phyloP scores from a whole-genome alignment of 2,888 invertebrate genomes.

The Cerastis leucographa region DNA sequence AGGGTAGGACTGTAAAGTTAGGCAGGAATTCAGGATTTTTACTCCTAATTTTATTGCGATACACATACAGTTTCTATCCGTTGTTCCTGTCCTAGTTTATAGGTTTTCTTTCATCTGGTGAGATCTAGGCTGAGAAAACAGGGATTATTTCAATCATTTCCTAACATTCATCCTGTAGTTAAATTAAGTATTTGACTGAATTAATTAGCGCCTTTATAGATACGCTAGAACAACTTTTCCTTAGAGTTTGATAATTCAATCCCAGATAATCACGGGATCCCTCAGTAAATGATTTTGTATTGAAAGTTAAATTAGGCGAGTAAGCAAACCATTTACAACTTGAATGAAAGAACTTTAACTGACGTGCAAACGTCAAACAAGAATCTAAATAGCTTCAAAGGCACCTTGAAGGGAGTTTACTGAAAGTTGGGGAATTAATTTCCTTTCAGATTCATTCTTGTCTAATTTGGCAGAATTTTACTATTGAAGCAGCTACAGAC shows the following conservation, averaged over 20 bases:
- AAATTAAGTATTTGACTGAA: conserved; percentile 5
- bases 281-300: conserved; percentile 55
- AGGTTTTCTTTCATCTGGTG: not conserved
- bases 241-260: conserved; percentile 38
- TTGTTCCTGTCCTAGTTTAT: not conserved
- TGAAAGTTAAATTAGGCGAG: conserved; percentile 65
- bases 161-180: not conserved
- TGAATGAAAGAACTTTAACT: conserved; percentile 60
- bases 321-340: conserved; percentile 63
- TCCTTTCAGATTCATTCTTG: conserved; percentile 35
- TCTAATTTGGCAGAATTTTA: conserved; percentile 28
- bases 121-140: not conserved
- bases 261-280: conserved; percentile 37
- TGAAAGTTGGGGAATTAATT: conserved; percentile 57
- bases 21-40: not conserved
- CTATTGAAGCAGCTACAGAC: conserved; percentile 7
- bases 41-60: not conserved
- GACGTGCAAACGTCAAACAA: conserved; percentile 65
- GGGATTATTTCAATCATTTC: not conserved
- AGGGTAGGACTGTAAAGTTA: not conserved
- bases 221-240: conserved; percentile 18
- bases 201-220: conserved; percentile 11
- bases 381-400: conserved; percentile 56
- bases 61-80: not conserved
- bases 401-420: conserved; percentile 48